Evolutionary conservation across 2,797 vertebrate species (phyloP).

Genomic region (Gambusia yucatana): DNA sequence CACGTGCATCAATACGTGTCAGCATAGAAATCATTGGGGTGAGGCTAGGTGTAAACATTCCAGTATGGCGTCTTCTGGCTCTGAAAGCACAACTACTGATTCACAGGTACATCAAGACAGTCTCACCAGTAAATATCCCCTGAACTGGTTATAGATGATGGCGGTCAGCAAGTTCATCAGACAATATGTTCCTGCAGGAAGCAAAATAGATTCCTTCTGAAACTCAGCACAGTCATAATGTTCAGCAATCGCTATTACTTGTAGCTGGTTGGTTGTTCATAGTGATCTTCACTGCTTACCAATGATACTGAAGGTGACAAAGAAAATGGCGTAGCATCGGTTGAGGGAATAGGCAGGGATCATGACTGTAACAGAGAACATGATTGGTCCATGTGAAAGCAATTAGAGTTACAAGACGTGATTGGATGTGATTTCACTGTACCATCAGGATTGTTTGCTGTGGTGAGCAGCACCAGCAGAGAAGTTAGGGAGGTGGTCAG

Average conservation of each 20-base stretch:
- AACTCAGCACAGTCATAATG: background rate
- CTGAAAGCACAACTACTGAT: background rate
- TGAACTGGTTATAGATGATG: conserved; percentile 97
- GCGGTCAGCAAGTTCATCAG: conserved; percentile 97
- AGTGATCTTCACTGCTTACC: conserved; percentile 79
- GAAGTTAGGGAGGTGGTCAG: conserved; percentile 87
- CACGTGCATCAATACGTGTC: background rate
- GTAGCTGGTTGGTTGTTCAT: background rate
- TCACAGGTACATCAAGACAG: background rate
- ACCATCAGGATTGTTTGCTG: conserved; percentile 97
- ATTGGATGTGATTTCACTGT: conserved; percentile 6
- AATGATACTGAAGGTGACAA: conserved; percentile 90
- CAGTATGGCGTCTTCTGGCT: too few relatives aligned
- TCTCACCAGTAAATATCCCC: conserved; percentile 93
- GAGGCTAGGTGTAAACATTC: background rate
- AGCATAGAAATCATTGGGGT: background rate
- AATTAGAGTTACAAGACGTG: background rate
- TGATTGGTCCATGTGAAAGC: background rate
- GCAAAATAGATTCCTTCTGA: background rate
- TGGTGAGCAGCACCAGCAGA: conserved; percentile 93
- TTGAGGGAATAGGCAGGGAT: conserved; percentile 90
- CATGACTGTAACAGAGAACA: conserved; percentile 85
- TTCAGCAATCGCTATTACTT: background rate
- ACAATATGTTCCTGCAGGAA: conserved; percentile 88
- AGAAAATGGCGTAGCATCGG: conserved; percentile 90